Evolutionary conservation across 2,797 vertebrate species (phyloP), one percentile per base, ranked within the genome.

Genomic region (Lepus oiostolus): DNA sequence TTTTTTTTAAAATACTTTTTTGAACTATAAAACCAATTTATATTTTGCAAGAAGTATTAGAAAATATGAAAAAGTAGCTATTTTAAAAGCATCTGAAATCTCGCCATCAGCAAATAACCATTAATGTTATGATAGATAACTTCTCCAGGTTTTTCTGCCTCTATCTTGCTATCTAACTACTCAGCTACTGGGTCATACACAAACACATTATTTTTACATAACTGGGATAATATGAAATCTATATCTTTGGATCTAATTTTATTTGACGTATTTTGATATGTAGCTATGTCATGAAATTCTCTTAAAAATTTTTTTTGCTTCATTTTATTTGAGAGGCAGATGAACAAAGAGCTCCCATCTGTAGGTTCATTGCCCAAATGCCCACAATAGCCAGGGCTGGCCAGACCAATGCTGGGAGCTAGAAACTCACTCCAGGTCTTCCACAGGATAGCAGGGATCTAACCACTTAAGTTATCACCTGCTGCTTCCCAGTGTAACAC

Each of bases 251-350:
- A 68, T 47, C 50, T 68, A 50, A 70, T 70, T 85, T 88, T 63
- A 93, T 74, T 81, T 87, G 87, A 81, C 42, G 74, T n/a, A 93
- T 93, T 93, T 74, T 14, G 80, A 47, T 58, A 83, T 93, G 71
- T 62, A 47, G 21, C 50, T 60, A 26, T 60, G 38, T 83, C 77
- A 82, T 68, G 75, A 67, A 93, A 32, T 88, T 83, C 50, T 76
- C 58, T 24, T 16, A 58, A 58, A 58, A 19, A 21, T 58, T 16
- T 58, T 21, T 58, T 16, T 58, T 21, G 16, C 54, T 58, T 58
- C 35, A 35, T 35, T 35, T 58, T 58, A 58, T 58, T 16, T 58
- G 54, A 58, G 14, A 58, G 54, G 19, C 13, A 58, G 19, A 21
- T 16, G 2, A 58, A 58, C 14, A 58, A 21, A 58, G 54, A 5